Evolutionary conservation across 53 echinoderm and acorn worm genomes (phyloP).

Genomic region (Holothuria leucospilota): DNA sequence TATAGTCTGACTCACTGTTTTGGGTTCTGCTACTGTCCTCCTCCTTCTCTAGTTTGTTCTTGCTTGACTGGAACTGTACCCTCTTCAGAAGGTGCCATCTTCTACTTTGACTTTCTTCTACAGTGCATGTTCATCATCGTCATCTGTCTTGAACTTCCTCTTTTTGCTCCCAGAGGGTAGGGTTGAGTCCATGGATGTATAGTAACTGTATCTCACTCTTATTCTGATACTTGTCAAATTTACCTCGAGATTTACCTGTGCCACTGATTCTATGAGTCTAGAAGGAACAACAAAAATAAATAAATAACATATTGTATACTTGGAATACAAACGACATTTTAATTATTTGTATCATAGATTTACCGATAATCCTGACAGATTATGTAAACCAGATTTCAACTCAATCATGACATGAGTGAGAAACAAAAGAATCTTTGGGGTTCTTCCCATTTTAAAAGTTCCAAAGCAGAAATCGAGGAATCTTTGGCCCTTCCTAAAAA

Average conservation of each 20-base stretch:
- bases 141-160: slow-evolving; percentile 68
- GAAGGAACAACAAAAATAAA: not conserved
- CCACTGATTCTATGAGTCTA: slow-evolving; percentile 87
- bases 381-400: not conserved
- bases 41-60: slow-evolving; percentile 54
- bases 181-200: slow-evolving; percentile 91
- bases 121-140: slow-evolving; percentile 40
- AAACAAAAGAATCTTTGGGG: too few relatives aligned
- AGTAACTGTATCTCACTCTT: slow-evolving; percentile 93
- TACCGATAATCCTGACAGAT: too few relatives aligned
- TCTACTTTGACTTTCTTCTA: slow-evolving; percentile 60
- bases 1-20: slow-evolving; percentile 65
- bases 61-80: slow-evolving; percentile 44
- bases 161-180: slow-evolving; percentile 85
- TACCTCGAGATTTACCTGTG: slow-evolving; percentile 86
- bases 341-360: not conserved
- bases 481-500: too few relatives aligned
- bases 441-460: too few relatives aligned
- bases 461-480: too few relatives aligned
- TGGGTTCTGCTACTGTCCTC: slow-evolving; percentile 64
- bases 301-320: too few relatives aligned
- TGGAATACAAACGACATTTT: not conserved
- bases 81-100: slow-evolving; percentile 34
- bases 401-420: too few relatives aligned
- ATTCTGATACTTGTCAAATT: slow-evolving; percentile 89